Evolutionary conservation across 2,888 invertebrate species (phyloP).

Genomic region (Tuta absoluta): DNA sequence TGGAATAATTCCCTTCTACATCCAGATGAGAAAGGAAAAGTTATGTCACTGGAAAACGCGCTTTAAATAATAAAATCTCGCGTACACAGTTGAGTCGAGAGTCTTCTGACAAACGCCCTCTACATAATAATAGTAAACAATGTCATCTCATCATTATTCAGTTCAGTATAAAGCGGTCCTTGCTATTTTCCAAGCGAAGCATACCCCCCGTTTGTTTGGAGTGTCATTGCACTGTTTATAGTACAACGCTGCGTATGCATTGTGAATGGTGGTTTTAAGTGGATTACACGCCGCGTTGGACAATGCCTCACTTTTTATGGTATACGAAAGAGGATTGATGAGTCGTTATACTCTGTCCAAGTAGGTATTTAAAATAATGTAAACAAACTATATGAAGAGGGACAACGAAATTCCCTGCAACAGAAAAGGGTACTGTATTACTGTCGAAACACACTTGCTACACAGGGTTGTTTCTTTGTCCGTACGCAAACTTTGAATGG

Average conservation of each 20-base stretch:
- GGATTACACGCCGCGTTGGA: slow-evolving; percentile 61
- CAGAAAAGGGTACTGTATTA: no score
- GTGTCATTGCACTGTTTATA: slow-evolving; percentile 49
- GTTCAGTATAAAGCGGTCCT: slow-evolving; percentile 46
- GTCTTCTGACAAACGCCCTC: slow-evolving; percentile 11
- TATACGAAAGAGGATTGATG: slow-evolving; percentile 51
- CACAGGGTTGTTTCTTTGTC: no score
- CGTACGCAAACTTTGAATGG: no score
- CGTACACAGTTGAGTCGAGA: slow-evolving; percentile 7
- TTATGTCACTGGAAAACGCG: slow-evolving; percentile 3
- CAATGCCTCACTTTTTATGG: slow-evolving; percentile 64
- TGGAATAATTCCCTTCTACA: not conserved
- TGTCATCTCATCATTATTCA: slow-evolving; percentile 47
- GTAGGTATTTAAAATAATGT: no score
- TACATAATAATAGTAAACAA: slow-evolving; percentile 25
- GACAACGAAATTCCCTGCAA: no score
- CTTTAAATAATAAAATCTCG: slow-evolving; percentile 24
- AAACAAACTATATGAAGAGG: no score
- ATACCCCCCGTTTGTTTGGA: slow-evolving; percentile 43
- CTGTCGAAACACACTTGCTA: no score
- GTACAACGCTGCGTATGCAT: slow-evolving; percentile 49
- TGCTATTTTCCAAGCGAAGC: slow-evolving; percentile 43
- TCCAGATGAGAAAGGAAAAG: not conserved
- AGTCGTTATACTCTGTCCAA: slow-evolving; percentile 54
- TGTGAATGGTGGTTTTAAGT: slow-evolving; percentile 54